Evolutionary conservation across 30 jellyfish, hydroid and myxozoan species (phyloP), one percentile per base, ranked within the genome.

Genomic region (Clytia hemisphaerica): DNA sequence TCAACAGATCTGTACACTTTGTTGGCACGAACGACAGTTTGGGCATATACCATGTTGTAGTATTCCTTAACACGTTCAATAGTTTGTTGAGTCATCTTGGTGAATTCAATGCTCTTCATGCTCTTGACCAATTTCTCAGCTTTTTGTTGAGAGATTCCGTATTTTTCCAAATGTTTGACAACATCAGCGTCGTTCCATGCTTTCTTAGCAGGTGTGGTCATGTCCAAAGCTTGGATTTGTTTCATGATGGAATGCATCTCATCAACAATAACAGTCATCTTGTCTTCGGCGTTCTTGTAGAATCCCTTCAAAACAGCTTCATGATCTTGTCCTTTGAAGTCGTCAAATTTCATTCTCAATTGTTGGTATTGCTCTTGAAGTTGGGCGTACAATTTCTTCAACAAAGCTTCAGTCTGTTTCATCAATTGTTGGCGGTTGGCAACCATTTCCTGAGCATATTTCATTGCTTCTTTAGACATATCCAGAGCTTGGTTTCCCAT

Each of bases 151-250:
- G n/a, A n/a, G 60, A 91, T 75, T 25, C 94, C 95, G 40, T 61
- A 78, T 18, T 66, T 61, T n/a, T 44, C 90, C n/a, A 82, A 59
- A 14, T 81, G 88, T 6, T 53, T 61, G 59, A 78, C 26, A 10
- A 73, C 59, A 53, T 75, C 92, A 69, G 84, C 66, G 16, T 88
- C 91, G 12, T 64, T 61, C 98, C 95, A 82, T 38, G 94, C 92
- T 31, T 72, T 60, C 58, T 46, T 35, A 32, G 92, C 14, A 47
- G 92, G 94, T 6, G 71, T 49, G 15, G 93, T 62, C 2, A 91
- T 27, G 54, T 91, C 93, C 36, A 91, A 34, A 25, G 71, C 79
- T 18, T 94, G 40, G 29, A 82, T 28, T 55, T 91, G 91, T 67
- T 71, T 64, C 51, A 81, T 48, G 3, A 62, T 67, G 0, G 24